Conservation (phyloP, 2,888 invertebrate genomes). For the Eristalinus aeneus region DNA sequence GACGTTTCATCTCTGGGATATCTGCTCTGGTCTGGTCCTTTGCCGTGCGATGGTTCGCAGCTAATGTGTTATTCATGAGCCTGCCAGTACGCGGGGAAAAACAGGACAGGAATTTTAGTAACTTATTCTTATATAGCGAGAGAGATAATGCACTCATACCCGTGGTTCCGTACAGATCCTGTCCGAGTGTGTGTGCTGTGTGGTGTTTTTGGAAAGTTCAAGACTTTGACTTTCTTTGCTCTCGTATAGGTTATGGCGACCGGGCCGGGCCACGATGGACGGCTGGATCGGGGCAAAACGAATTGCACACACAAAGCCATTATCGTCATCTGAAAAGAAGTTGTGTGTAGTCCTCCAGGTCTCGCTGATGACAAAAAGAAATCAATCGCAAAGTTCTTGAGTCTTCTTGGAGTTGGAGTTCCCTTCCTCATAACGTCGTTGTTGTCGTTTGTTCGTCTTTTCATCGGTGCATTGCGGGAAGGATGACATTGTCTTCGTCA, state of each 20-base stretch:
- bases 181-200: background rate
- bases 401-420: constrained; percentile 46
- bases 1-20: constrained; percentile 23
- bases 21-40: constrained; percentile 37
- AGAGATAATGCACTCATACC: constrained; percentile 68
- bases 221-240: constrained; percentile 59
- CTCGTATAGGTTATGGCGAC: background rate
- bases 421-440: constrained; percentile 66
- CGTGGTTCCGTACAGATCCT: constrained; percentile 52
- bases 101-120: constrained; percentile 70
- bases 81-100: constrained; percentile 56
- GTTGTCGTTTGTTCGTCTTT: constrained; percentile 31
- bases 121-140: constrained; percentile 69
- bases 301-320: constrained; percentile 47
- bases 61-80: constrained; percentile 71
- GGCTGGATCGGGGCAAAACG: background rate
- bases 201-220: constrained; percentile 67
- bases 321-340: constrained; percentile 60
- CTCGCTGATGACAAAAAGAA: constrained; percentile 66
- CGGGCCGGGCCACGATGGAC: too few relatives aligned
- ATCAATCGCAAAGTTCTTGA: constrained; percentile 22
- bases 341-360: constrained; percentile 9
- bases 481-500: constrained; percentile 70
- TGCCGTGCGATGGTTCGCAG: constrained; percentile 23
- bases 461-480: constrained; percentile 10